Evolutionary conservation across 1,140 invertebrate species (phyloP), one percentile per base, ranked within the genome.

Genomic region (Aricia agestis): DNA sequence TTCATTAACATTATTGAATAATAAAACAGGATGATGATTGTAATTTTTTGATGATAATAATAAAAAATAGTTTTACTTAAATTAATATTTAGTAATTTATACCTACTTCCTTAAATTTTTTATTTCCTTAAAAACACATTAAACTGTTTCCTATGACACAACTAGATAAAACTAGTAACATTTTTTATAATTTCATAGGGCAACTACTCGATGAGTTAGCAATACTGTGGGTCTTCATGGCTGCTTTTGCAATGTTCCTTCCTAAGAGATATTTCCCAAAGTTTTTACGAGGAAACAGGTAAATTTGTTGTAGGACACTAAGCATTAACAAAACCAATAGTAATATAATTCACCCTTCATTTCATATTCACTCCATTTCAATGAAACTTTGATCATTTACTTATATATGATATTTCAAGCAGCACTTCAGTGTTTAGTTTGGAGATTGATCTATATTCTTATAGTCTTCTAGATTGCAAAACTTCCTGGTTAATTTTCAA

Each of bases 221-320:
- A 59, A 97, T 97, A 78, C 82, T 97, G 41, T 97, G 96, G 96
- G 94, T 97, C 1, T 95, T 96, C 72, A 94, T 96, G 92, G 95
- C 95, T 61, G 94, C 93, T 58, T 95, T 95, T 85, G 95, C 94
- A 32, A 93, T 96, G 85, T 96, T 96, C 90, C 93, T 95, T 69
- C 95, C 96, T 63, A 93, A 93, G 82, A 92, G 93, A 79, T 94
- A 95, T 85, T 95, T 96, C 81, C 95, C 95, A 41, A 92, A 92
- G 75, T 93, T 94, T 78, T 92, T 95, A 42, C 91, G 92, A 76
- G 93, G 94, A 74, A 93, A 95, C 76, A 93, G 95, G 93, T 95
- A 92, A 92, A 81, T 77, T 72, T 57, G n/a, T 41, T 45, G 13
- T 19, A 36, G 9, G 11, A 52, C 3, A 13, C 0, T 15, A 25